Base-by-base conservation (phyloP, 1,140 invertebrate species). In the Eumaeus atala region DNA sequence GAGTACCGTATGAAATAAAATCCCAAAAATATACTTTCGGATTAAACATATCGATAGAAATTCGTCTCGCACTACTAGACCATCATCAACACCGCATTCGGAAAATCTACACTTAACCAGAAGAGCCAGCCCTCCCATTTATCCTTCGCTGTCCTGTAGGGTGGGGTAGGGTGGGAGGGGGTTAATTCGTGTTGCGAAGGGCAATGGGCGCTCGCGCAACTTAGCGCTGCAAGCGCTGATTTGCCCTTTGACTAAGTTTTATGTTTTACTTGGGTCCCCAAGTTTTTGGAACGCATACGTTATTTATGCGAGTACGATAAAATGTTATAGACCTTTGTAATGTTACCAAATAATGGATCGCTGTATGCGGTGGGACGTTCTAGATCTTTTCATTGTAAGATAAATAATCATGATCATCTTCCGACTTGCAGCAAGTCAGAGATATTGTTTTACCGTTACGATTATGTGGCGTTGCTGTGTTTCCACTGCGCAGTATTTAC, bases 91-190 rank as follows among this genome's bases (percentile, higher is more conserved):
- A 86, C 83, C 83, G 83, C 83, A 86, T 86, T 86, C 83, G 80
- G 83, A 84, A 84, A 86, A 86, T 86, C 83, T 86, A 86, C 83
- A 86, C 83, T 86, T 84, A 86, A 86, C 83, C 83, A 84, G 80
- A 79, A 80, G 83, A 84, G 78, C 73, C 80, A 81, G 80, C 83
- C 83, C 80, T 84, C 79, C 83, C 83, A 86, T 86, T 86, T 84
- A 86, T 84, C 83, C 83, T 80, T 84, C 81, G 80, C 82, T 85
- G 77, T 80, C 82, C 79, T 77, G 70, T 67, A 66, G 73, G 67
- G 66, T 62, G 57, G 67, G 57, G 42, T n/a, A 38, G 51, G 44
- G 28, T 37, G 36, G 59, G 58, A 37, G 51, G 69, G 65, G 66
- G 55, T 70, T 74, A 73, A 76, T 73, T 74, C 67, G 58, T 70